Percentiles rank a stretch among this genome's conserved stretches.
Evolutionary conservation across 2,113 vertebrate species (phyloP).

Genomic region (Cyprinodon tularosa): DNA sequence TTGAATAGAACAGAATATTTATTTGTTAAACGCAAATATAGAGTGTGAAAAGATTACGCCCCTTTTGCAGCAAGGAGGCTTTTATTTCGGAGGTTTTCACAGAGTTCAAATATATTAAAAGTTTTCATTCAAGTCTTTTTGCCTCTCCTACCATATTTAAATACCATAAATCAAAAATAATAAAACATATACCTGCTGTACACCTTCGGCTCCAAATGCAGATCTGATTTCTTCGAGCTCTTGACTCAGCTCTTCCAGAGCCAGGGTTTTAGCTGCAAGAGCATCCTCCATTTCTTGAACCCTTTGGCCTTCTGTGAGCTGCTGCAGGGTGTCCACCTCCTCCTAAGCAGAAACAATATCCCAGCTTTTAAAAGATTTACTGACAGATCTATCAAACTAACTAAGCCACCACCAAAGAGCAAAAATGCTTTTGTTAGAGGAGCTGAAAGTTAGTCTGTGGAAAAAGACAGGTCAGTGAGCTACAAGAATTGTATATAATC

Average conservation of each 20-base stretch:
- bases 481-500: background rate
- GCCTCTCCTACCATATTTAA: too few relatives aligned
- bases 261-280: slow-evolving; percentile 84
- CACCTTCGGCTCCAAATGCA: slow-evolving; percentile 87
- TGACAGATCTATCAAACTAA: background rate
- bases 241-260: slow-evolving; percentile 87
- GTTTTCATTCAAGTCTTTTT: too few relatives aligned
- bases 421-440: slow-evolving; percentile 31
- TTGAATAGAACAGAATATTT: too few relatives aligned
- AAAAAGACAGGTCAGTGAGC: background rate
- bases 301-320: slow-evolving; percentile 76
- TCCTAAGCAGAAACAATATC: slow-evolving; percentile 58
- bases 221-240: slow-evolving; percentile 90
- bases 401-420: slow-evolving; percentile 5
- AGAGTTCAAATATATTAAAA: too few relatives aligned
- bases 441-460: slow-evolving; percentile 7
- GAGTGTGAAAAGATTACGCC: too few relatives aligned
- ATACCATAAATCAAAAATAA: background rate
- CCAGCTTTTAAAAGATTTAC: background rate
- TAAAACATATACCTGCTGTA: slow-evolving; percentile 87
- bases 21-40: too few relatives aligned
- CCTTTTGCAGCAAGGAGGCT: too few relatives aligned
- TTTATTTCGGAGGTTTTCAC: too few relatives aligned
- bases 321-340: slow-evolving; percentile 86
- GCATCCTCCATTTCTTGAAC: slow-evolving; percentile 86